Conservation (phyloP, 1,140 invertebrate genomes). For the Gyrodactylus bullatarudis region DNA sequence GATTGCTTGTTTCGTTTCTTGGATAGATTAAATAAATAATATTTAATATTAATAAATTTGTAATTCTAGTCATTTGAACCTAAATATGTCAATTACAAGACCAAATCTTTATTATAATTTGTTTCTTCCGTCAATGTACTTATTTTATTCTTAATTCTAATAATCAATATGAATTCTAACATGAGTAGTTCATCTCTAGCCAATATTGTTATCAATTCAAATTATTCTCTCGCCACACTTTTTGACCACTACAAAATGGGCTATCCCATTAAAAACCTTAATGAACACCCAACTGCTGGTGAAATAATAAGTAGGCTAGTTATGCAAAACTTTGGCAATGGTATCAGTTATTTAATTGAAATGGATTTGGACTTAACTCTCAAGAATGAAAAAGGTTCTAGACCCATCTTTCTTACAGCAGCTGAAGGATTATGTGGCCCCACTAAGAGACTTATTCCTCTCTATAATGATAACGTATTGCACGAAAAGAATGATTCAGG, state of each 20-base stretch:
- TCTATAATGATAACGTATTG: neutral
- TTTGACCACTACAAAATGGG: neutral
- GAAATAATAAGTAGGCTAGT: neutral
- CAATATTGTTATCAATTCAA: neutral
- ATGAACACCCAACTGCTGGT: neutral
- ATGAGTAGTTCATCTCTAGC: too few species aligned
- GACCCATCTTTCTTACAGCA: neutral
- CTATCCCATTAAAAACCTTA: neutral
- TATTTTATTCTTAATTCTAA: too few species aligned
- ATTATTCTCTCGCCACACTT: neutral
- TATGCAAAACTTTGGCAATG: neutral
- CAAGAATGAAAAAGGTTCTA: neutral
- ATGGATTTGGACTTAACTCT: neutral
- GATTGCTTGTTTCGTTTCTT: too few species aligned
- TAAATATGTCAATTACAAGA: too few species aligned
- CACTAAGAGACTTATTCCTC: neutral
- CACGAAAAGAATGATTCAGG: neutral
- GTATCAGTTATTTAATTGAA: neutral
- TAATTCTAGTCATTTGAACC: too few species aligned
- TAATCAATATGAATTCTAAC: too few species aligned
- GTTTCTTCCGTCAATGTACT: neutral
- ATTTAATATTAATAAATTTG: too few species aligned
- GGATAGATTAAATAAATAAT: too few species aligned
- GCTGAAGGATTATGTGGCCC: neutral
- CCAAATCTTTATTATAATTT: neutral